Base-by-base conservation (phyloP, 2,797 vertebrate species). In the Myotis myotis region DNA sequence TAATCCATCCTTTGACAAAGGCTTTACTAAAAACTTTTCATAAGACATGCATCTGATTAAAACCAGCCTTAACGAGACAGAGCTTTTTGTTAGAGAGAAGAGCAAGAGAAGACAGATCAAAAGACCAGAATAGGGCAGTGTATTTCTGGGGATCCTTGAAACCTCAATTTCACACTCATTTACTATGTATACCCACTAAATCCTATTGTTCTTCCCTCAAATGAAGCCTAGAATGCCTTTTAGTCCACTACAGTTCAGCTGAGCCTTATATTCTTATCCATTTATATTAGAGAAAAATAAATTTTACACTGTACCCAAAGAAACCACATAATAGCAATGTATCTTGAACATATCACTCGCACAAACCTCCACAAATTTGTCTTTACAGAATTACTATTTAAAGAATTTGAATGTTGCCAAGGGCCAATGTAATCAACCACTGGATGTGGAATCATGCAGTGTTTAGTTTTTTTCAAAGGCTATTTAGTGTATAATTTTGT, bases 11-110 rank as follows among this genome's bases (percentile, higher is more conserved):
- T 98, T 97, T 98, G 98, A 97, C 98, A 98, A 95, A 98, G 97
- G 97, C 96, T 98, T 98, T 98, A 98, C 98, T 98, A 98, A 98
- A 97, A 98, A 98, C 96, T 98, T 98, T 97, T 97, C 98, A 41
- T 62, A 55, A 47, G 20, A 15, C 60, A 1, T 81, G 11, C 12
- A 33, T 53, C 3, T 82, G 16, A 82, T 64, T 82, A 70, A 92
- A 86, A 81, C 41, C 57, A 79, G 33, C 23, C 25, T 74, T 71
- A 51, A 5, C n/a, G 62, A 82, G 5, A 16, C 2, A 53, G 38
- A 51, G 15, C n/a, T 82, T 33, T 38, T 30, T 62, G 60, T 68
- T 15, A 87, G 25, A 20, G 28, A 86, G 44, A 28, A 74, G 12
- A 86, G 9, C 23, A 10, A 71, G 25, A 89, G 15, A 66, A 72